Base-by-base conservation (phyloP, 1,140 invertebrate species). In the Tetranychus cinnabarinus region DNA sequence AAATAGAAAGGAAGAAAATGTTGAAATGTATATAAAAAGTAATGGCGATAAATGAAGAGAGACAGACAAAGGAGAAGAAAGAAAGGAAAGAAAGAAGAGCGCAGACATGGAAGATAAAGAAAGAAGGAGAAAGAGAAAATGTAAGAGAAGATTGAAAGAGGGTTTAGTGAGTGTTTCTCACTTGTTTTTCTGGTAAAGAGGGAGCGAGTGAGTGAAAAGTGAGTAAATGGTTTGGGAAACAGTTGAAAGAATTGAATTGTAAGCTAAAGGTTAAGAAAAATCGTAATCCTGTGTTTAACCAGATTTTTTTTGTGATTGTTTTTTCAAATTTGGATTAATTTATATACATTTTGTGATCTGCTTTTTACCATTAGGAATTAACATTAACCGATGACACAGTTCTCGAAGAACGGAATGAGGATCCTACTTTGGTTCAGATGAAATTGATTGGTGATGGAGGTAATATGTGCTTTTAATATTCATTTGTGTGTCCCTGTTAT, bases 301-400 rank as follows among this genome's bases (percentile, higher is more conserved):
- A 35, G 36, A 36, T 35, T 56, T 2, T 5, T 35, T 13, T 36
- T 36, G 33, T 56, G 10, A 36, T 13, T 15, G 8, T 13, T 56
- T 56, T 56, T 56, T 56, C 55, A 35, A 2, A 35, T 36, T 52
- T 33, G n/a, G 2, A n/a, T 7, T 23, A n/a, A 31, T 8, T 52
- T 52, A 10, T 42, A 10, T 7, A 10, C n/a, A 34, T 7, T 12
- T 59, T 34, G 12, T 59, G 13, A 37, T n/a, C 7, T 23, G 23
- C 23, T 36, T 36, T 74, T 69, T 78, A 77, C 13, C 13, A 33
- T 45, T 76, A 88, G 85, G 83, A 85, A 73, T 76, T 88, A 72
- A 85, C 82, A 55, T 79, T 88, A 56, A 86, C 83, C 45, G 86
- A 88, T 70, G 86, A 88, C 71, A 88, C 85, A 0, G 86, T 88